These are phyloP conservation scores for Ctenochaetus hawaiiensis DNA, from an alignment of 2,797 vertebrate species.

Conservation along the genomic window DNA sequence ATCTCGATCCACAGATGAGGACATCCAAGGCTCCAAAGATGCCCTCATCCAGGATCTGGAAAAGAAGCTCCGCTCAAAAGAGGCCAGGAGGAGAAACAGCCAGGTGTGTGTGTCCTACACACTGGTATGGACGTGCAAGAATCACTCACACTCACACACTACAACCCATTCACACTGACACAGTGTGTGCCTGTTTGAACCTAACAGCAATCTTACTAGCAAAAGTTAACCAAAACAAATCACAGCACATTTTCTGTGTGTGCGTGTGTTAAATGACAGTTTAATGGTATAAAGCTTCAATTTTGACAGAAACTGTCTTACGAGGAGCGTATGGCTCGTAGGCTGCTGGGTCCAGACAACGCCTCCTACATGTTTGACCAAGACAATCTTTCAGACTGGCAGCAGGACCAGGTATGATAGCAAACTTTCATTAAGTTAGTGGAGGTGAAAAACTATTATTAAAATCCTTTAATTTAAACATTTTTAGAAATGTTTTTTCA, in stretches of 20 bases:
- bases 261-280: constrained; percentile 5
- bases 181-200: constrained; percentile 31
- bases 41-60: constrained; percentile 97
- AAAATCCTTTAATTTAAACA: background rate
- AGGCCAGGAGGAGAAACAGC: constrained; percentile 89
- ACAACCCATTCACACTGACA: background rate
- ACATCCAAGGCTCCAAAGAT: constrained; percentile 96
- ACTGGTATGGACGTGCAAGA: no score
- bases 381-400: constrained; percentile 83
- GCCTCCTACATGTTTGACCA: constrained; percentile 89
- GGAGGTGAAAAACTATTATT: background rate
- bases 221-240: constrained; percentile 1
- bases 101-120: constrained; percentile 80
- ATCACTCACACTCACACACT: background rate
- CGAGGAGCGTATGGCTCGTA: constrained; percentile 96
- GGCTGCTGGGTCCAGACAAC: constrained; percentile 93
- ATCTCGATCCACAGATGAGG: constrained; percentile 90
- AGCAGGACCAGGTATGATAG: constrained; percentile 87
- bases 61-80: constrained; percentile 93
- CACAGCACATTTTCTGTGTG: constrained; percentile 3
- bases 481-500: constrained; percentile 8
- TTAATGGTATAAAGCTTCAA: constrained; percentile 39
- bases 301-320: constrained; percentile 91
- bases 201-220: background rate
- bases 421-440: background rate